Evolutionary conservation across 2,113 vertebrate species (phyloP), one percentile per base, ranked within the genome.

Genomic region (Colinus virginianus): DNA sequence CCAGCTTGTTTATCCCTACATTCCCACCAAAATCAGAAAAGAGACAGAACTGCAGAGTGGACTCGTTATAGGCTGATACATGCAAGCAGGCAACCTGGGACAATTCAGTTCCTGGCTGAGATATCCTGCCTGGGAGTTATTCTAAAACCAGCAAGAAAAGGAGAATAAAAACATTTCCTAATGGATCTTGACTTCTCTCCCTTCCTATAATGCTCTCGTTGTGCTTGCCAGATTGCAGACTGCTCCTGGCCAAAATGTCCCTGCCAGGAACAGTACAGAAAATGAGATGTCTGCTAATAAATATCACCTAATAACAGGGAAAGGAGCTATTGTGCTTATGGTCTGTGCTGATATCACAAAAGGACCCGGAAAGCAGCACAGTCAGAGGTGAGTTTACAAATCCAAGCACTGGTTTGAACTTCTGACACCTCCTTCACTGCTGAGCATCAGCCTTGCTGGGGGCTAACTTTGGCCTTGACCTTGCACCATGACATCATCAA

Each of bases 81-180:
- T 34, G 25, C 2, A 26, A 87, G 78, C 34, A 88, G 15, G 19
- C 43, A 91, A 78, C 72, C 78, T 71, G 48, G 92, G 76, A 78
- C 58, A 89, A 55, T 76, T 92, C 53, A 36, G 74, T 58, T 96
- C 36, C 82, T 88, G 72, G 82, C 76, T 83, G 61, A 88, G 38
- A 40, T 58, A 82, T 7, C 63, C 67, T 77, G 75, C 62, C 90
- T 46, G 55, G 67, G 32, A 68, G 71, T 55, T 85, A 55, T 94
- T 96, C 87, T 93, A 90, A 92, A 91, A 75, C 23, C 42, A 77
- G 30, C 2, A 1, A 86, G 46, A 70, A 90, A 83, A 87, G 76
- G 80, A 91, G 81, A 92, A 89, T 56, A 90, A 92, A 96, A 95
- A 82, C 84, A 82, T 92, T 95, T 84, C 90, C 93, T 77, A 53